phyloP scores from a whole-genome alignment of 1,140 invertebrate genomes.

The Drosophila nannoptera region DNA sequence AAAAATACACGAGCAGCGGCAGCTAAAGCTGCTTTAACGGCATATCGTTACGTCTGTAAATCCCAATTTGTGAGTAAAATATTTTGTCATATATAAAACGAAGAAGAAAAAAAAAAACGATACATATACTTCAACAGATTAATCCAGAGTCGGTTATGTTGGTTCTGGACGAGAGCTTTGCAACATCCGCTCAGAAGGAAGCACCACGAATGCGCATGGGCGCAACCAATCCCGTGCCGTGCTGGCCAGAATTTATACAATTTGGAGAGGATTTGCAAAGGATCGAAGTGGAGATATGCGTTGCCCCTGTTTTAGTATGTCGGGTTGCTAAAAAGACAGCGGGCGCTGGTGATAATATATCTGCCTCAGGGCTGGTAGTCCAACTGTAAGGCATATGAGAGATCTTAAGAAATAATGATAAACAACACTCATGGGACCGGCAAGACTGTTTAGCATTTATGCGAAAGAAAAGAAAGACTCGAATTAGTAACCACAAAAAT shows the following conservation, averaged over 20 bases:
- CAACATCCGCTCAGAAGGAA: conserved; percentile 82
- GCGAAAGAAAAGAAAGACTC: conserved; percentile 54
- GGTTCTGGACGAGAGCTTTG: conserved; percentile 92
- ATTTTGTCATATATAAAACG: too few species aligned
- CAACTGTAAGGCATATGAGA: conserved; percentile 81
- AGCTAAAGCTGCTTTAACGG: conserved; percentile 91
- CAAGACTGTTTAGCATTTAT: conserved; percentile 67
- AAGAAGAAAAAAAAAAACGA: too few species aligned
- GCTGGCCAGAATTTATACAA: conserved; percentile 86
- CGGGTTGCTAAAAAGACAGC: conserved; percentile 90
- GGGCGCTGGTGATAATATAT: conserved; percentile 93
- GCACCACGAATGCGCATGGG: conserved; percentile 82
- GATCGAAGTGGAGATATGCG: conserved; percentile 85
- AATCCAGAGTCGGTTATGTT: conserved; percentile 85
- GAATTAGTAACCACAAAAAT: conserved; percentile 35
- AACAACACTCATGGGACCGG: conserved; percentile 27
- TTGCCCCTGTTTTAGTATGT: conserved; percentile 92
- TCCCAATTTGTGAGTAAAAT: conserved; percentile 81
- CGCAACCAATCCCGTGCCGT: conserved; percentile 88
- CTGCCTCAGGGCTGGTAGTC: conserved; percentile 88
- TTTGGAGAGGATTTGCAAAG: conserved; percentile 67
- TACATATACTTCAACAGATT: conserved; percentile 80
- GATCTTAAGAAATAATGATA: conserved; percentile 6
- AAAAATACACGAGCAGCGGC: conserved; percentile 88
- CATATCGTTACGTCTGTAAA: conserved; percentile 92